phyloP scores from a whole-genome alignment of 2,797 vertebrate species.

The Crocodylus rhombifer region DNA sequence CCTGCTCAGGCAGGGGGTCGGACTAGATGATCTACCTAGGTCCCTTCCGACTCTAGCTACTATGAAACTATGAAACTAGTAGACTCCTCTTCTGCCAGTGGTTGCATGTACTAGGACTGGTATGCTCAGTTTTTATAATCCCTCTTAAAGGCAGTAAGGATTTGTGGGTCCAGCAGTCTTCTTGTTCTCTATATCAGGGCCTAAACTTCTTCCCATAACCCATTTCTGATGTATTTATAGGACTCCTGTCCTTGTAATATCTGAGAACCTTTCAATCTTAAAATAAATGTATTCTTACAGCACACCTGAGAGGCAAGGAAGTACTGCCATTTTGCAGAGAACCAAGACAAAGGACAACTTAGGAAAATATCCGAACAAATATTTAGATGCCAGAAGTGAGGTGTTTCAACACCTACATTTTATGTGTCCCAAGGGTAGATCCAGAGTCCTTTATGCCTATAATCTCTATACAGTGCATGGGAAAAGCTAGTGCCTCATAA shows the following conservation, averaged over 20 bases:
- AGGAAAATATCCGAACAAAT: neutral
- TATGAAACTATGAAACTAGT: too few species aligned
- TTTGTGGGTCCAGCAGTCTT: neutral
- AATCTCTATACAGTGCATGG: too few species aligned
- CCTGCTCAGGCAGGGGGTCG: too few species aligned
- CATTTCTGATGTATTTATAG: neutral
- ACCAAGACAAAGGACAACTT: neutral
- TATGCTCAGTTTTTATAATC: neutral
- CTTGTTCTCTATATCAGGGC: neutral
- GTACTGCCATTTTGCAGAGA: neutral
- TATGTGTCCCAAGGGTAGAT: too few species aligned
- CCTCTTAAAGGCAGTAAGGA: neutral
- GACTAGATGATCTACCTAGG: too few species aligned
- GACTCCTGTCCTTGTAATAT: accelerated
- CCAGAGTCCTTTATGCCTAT: too few species aligned
- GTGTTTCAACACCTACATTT: too few species aligned
- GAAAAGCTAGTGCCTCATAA: too few species aligned
- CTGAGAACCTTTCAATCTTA: neutral
- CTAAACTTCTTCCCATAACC: neutral
- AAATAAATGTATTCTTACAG: neutral
- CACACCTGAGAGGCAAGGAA: neutral
- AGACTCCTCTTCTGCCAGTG: neutral
- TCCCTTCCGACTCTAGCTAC: too few species aligned
- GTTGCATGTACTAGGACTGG: neutral
- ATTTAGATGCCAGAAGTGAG: neutral